Evolutionary conservation across 1,140 invertebrate species (phyloP), one percentile per base, ranked within the genome.

Genomic region (Philotrypesis tridentata): DNA sequence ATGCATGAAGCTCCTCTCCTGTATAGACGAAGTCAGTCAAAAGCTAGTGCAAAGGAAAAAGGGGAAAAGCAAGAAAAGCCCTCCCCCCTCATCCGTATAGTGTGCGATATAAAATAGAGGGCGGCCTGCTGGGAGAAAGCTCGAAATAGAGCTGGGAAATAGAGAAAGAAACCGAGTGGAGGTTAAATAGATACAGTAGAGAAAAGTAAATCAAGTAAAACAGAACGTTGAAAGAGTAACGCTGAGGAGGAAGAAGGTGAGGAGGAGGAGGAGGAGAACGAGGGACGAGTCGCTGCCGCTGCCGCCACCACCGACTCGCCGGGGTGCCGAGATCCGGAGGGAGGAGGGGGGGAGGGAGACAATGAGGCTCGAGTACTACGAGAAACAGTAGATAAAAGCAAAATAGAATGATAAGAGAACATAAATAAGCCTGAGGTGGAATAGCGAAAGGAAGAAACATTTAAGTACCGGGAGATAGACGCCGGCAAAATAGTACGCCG

Each of bases 381-480:
- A 65, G 60, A 77, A 77, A 17, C 48, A 55, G 61, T 48, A 77
- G 75, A 77, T 77, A 77, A 77, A 77, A 43, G 75, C 23, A 77
- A 67, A 77, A 77, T 77, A 77, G 75, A 77, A 77, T 77, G 75
- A 77, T 77, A 77, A 77, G 75, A 40, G 75, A 77, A 67, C 75
- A 77, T 77, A 77, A 77, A 77, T 77, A 77, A 77, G 75, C 61
- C 33, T 29, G 75, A 77, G 61, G 75, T 67, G 75, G 40, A 67
- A 43, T 77, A 67, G 23, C 48, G 37, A 67, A 63, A 67, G 61
- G 61, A 77, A 65, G 75, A 77, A 65, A 67, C 75, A 77, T 77
- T 77, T 67, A 77, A 77, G 75, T 67, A 29, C 31, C 23, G 33
- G 21, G 61, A 77, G 75, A 77, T 77, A 77, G 67, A 77, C 60